Percentiles rank a stretch among this genome's conserved stretches.
These are phyloP conservation scores for Phylloscopus trochiloides DNA, from an alignment of 2,113 vertebrate species.

Conservation along the genomic window DNA sequence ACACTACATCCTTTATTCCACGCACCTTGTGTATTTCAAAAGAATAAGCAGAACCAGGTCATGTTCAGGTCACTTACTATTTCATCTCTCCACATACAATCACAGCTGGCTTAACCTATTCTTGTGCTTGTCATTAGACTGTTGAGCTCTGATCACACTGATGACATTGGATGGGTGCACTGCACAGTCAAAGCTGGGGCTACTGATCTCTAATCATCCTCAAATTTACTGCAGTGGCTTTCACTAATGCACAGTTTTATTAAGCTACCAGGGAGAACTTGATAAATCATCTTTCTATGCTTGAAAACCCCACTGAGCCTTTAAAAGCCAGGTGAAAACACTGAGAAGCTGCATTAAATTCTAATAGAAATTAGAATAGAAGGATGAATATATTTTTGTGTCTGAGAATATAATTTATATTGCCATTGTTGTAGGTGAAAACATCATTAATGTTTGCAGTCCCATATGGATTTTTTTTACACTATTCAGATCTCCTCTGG, in stretches of 20 bases:
- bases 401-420: background rate
- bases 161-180: background rate
- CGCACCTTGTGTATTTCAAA: rapidly evolving
- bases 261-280: background rate
- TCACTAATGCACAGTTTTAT: background rate
- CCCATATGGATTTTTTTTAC: background rate
- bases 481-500: background rate
- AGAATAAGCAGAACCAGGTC: background rate
- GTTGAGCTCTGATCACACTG: background rate
- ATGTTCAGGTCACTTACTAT: background rate
- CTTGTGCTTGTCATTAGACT: background rate
- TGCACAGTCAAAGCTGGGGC: background rate
- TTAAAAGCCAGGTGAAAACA: background rate
- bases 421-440: background rate
- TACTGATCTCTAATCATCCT: background rate
- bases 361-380: background rate
- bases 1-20: background rate
- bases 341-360: background rate
- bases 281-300: background rate
- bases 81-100: rapidly evolving
- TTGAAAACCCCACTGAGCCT: background rate
- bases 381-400: background rate
- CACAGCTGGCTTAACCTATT: background rate
- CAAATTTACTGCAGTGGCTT: background rate
- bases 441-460: background rate